Evolutionary conservation across 1,140 invertebrate genomes (phyloP).

Genomic region (Orius insidiosus): DNA sequence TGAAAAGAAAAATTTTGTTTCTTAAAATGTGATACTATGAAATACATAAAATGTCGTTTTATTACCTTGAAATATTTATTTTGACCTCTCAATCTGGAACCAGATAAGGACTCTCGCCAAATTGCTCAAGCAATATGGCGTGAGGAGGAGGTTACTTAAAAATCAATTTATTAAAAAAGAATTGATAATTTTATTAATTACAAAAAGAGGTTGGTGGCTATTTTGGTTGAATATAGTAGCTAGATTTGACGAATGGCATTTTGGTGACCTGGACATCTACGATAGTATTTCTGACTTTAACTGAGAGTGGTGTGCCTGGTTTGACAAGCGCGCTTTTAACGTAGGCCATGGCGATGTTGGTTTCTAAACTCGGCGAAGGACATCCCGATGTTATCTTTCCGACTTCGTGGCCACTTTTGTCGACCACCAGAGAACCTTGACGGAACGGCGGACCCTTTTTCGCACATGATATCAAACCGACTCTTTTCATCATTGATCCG

Average conservation of each 20-base stretch:
- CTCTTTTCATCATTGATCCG: conserved; percentile 42
- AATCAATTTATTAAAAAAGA: too few relatives aligned
- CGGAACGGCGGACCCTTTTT: conserved; percentile 47
- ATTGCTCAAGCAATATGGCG: too few relatives aligned
- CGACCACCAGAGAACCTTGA: conserved; percentile 42
- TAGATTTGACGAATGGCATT: conserved; percentile 82
- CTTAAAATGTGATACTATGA: too few relatives aligned
- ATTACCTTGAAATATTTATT: too few relatives aligned
- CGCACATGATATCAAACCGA: conserved; percentile 37
- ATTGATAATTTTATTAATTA: too few relatives aligned
- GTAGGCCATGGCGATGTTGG: conserved; percentile 92
- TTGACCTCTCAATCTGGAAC: too few relatives aligned
- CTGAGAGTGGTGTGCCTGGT: conserved; percentile 46
- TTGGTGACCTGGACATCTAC: conserved; percentile 59
- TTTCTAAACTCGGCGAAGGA: conserved; percentile 71
- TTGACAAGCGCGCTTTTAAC: conserved; percentile 49
- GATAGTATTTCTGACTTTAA: conserved; percentile 68
- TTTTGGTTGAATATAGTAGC: conserved; percentile 40
- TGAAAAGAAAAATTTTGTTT: too few relatives aligned
- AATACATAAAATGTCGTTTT: too few relatives aligned
- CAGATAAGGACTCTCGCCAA: too few relatives aligned
- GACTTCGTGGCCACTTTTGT: conserved; percentile 36
- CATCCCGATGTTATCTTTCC: conserved; percentile 87
- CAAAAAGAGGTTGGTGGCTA: too few relatives aligned
- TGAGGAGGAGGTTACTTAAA: too few relatives aligned